phyloP scores from a whole-genome alignment of 2,113 vertebrate species.

The Pseudopipra pipra region DNA sequence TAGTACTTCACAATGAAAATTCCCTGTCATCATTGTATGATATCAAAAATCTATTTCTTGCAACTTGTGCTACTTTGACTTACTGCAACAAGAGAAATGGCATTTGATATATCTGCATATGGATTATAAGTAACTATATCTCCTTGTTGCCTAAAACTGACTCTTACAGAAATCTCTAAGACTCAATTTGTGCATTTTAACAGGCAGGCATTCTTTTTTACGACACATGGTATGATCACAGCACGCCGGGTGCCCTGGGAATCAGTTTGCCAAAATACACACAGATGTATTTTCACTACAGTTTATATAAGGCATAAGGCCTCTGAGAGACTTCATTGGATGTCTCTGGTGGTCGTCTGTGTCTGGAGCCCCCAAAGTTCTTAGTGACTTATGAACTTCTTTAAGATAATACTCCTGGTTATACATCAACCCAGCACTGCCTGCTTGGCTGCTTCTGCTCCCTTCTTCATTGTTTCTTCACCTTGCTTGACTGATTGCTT shows the following conservation, averaged over 20 bases:
- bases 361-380: neutral
- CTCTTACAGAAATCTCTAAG: neutral
- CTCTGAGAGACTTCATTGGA: neutral
- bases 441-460: neutral
- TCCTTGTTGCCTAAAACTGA: neutral
- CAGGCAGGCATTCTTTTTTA: neutral
- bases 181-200: neutral
- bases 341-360: neutral
- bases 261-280: neutral
- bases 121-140: neutral
- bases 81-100: neutral
- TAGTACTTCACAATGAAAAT: neutral
- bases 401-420: neutral
- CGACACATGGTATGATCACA: neutral
- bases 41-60: neutral
- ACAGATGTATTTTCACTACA: neutral
- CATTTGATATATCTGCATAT: neutral
- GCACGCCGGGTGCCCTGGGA: neutral
- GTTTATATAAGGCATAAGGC: neutral
- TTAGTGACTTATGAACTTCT: neutral
- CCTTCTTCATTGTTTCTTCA: neutral
- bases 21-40: neutral
- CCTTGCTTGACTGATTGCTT: neutral
- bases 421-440: neutral
- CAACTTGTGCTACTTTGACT: neutral